A percentile compares a stretch with the other conserved stretches of the same genome.
Conservation (phyloP, 2,888 invertebrate species). For the Heliconius charithonia region DNA sequence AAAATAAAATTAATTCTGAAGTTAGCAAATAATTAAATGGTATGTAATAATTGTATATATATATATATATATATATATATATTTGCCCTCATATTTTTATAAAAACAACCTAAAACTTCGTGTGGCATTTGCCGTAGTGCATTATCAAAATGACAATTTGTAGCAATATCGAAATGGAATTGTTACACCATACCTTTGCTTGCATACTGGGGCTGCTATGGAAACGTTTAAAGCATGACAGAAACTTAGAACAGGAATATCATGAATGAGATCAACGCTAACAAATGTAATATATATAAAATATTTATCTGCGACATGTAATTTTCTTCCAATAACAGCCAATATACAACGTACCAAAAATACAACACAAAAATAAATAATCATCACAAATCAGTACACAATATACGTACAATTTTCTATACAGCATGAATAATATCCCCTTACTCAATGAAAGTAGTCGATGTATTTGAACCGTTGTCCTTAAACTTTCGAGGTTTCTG, state of each 20-base stretch:
- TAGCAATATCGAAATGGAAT: conserved; percentile 21
- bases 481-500: conserved; percentile 29
- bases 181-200: conserved; percentile 21
- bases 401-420: conserved; percentile 1
- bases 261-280: background rate
- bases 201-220: conserved; percentile 15
- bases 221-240: conserved; percentile 20
- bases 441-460: conserved; percentile 21
- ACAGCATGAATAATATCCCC: background rate
- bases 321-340: background rate
- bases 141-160: conserved; percentile 14
- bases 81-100: background rate
- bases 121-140: background rate
- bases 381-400: background rate
- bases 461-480: conserved; percentile 27
- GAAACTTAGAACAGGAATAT: conserved; percentile 14
- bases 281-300: background rate
- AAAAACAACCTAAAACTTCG: background rate
- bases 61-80: too few species aligned
- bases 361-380: background rate
- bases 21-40: background rate
- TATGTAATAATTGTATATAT: background rate
- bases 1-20: background rate
- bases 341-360: background rate
- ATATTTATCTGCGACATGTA: background rate